phyloP scores from a whole-genome alignment of 2,797 vertebrate species.

The Heliangelus exortis region DNA sequence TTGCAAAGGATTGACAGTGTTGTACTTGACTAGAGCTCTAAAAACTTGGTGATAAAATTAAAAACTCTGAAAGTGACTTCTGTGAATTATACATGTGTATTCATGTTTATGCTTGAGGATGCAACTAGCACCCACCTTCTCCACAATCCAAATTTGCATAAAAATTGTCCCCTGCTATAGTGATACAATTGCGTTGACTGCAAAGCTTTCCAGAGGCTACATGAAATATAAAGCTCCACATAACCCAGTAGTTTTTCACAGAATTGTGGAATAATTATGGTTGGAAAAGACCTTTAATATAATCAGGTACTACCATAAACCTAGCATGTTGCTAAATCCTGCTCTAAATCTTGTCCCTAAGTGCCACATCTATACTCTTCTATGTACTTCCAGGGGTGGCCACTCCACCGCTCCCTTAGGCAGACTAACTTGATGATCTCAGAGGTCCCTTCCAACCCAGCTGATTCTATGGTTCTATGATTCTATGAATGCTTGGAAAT shows the following conservation, averaged over 20 bases:
- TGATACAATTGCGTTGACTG: neutral
- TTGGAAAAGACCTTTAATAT: neutral
- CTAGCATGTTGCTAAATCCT: neutral
- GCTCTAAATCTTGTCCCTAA: neutral
- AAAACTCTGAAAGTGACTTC: neutral
- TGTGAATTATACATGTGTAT: neutral
- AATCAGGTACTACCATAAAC: neutral
- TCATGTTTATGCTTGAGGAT: accelerated
- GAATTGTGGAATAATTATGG: neutral
- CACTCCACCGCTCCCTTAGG: neutral
- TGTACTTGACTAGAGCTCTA: neutral
- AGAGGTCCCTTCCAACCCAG: too few relatives aligned
- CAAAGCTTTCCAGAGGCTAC: neutral
- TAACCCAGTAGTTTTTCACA: neutral
- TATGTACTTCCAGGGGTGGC: neutral
- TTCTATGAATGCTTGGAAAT: neutral
- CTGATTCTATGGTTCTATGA: too few relatives aligned
- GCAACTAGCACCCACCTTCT: neutral
- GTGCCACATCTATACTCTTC: accelerated
- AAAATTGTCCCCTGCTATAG: neutral
- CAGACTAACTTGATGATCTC: neutral
- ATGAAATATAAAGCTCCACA: neutral
- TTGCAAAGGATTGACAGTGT: neutral
- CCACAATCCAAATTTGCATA: neutral
- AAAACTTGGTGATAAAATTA: neutral